These are phyloP conservation scores for Archegozetes longisetosus DNA, from an alignment of 1,140 invertebrate species.

Conservation along the genomic window DNA sequence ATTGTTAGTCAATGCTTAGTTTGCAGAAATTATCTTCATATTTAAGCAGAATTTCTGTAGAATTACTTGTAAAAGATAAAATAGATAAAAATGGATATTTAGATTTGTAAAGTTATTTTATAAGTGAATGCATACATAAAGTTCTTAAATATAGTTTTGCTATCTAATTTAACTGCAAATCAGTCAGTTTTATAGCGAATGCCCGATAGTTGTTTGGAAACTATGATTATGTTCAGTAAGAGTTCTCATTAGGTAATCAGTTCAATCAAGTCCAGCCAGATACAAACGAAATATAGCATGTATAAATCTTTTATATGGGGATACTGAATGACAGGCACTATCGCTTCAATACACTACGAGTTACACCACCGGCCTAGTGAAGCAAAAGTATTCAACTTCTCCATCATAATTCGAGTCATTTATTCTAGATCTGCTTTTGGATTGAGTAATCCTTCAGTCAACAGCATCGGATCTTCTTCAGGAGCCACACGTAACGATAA, in stretches of 20 bases:
- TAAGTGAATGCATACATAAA: no score
- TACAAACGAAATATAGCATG: conserved; percentile 38
- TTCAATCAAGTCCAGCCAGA: conserved; percentile 38
- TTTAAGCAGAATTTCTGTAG: no score
- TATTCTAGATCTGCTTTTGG: conserved; percentile 36
- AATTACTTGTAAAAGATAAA: no score
- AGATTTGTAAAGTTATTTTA: no score
- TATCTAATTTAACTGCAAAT: no score
- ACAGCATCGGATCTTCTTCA: conserved; percentile 33
- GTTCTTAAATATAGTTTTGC: no score
- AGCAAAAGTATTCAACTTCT: conserved; percentile 63
- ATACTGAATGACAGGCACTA: conserved; percentile 72
- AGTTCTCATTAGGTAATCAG: conserved; percentile 39
- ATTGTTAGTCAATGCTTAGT: no score
- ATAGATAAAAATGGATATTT: no score
- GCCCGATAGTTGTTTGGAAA: conserved; percentile 47
- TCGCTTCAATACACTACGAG: conserved; percentile 76
- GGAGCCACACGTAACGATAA: conserved; percentile 37
- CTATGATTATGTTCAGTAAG: conserved; percentile 32
- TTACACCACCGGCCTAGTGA: conserved; percentile 79
- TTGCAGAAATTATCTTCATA: no score
- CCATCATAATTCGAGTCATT: conserved; percentile 34
- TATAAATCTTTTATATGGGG: conserved; percentile 60
- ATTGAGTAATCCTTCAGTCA: conserved; percentile 33
- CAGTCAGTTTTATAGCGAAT: no score